A percentile compares a stretch with the other conserved stretches of the same genome.
Conservation (phyloP, 1,140 invertebrate genomes). For the Paracyclopina nana region DNA sequence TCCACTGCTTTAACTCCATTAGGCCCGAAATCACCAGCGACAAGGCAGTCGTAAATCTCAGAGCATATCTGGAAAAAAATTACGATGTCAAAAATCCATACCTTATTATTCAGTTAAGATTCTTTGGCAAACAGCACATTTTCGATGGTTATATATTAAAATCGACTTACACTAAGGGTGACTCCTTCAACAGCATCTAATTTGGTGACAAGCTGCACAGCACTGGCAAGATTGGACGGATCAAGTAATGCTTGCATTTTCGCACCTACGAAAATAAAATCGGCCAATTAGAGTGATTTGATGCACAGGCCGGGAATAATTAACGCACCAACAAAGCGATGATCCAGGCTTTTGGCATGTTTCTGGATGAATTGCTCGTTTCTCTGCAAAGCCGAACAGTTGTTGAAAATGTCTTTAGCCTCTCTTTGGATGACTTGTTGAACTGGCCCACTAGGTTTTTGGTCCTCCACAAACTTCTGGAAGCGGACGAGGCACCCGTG, state of each 20-base stretch:
- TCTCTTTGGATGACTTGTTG: conserved; percentile 27
- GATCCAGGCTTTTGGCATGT: conserved; percentile 14
- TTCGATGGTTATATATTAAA: not conserved
- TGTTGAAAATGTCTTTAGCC: conserved; percentile 25
- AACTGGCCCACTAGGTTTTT: conserved; percentile 22
- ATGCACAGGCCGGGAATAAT: not conserved
- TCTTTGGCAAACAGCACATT: not conserved
- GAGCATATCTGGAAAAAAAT: not conserved
- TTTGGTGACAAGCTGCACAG: not conserved
- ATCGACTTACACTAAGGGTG: not conserved
- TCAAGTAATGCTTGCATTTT: not conserved
- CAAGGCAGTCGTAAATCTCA: not conserved
- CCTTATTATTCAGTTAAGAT: not conserved
- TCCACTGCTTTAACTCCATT: too few relatives aligned
- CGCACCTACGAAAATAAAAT: not conserved
- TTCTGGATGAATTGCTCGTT: conserved; percentile 26
- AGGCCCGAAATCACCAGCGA: not conserved
- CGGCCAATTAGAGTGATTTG: not conserved
- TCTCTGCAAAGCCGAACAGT: conserved; percentile 23
- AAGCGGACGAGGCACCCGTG: conserved; percentile 66
- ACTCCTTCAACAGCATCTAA: not conserved
- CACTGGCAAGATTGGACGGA: not conserved
- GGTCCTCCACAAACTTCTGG: conserved; percentile 29
- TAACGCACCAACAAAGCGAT: not conserved
- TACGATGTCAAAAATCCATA: not conserved